These are phyloP conservation scores for Argyresthia goedartella DNA, from an alignment of 2,888 invertebrate genomes.

Conservation along the genomic window DNA sequence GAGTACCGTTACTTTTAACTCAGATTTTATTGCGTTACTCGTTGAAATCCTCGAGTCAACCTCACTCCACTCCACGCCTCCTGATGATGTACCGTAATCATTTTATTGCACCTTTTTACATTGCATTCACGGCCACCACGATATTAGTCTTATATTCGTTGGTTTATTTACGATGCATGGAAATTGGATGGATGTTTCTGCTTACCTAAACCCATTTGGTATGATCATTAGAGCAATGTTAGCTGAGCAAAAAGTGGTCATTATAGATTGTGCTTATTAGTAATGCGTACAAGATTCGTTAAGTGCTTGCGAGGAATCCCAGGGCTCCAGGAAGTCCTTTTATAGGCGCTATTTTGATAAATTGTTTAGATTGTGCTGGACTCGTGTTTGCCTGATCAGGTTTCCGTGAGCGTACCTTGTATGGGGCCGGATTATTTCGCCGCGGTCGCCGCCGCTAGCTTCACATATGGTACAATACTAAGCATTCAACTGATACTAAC, in stretches of 20 bases:
- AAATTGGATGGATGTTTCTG: too few species aligned
- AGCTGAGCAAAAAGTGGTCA: background rate
- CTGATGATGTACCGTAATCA: conserved; percentile 29
- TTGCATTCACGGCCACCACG: background rate
- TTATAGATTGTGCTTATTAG: background rate
- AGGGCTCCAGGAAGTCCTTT: conserved; percentile 57
- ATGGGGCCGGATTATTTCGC: conserved; percentile 57
- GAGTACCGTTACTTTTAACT: conserved; percentile 58
- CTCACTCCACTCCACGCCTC: conserved; percentile 15
- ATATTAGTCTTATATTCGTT: background rate
- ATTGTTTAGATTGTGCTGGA: conserved; percentile 52
- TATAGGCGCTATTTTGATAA: conserved; percentile 60
- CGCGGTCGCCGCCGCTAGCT: conserved; percentile 38
- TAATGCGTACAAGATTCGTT: conserved; percentile 6
- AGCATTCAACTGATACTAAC: conserved; percentile 20
- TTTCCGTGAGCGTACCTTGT: conserved; percentile 52
- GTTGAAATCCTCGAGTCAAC: conserved; percentile 30
- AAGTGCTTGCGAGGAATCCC: conserved; percentile 28
- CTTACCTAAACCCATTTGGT: conserved; percentile 1
- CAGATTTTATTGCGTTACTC: conserved; percentile 55
- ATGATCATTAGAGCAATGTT: background rate
- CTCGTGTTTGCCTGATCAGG: conserved; percentile 52
- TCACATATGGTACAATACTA: conserved; percentile 20
- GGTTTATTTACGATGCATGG: background rate
- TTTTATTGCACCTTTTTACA: background rate